Base-by-base conservation (phyloP, 2,113 vertebrate species). In the Cavia porcellus region DNA sequence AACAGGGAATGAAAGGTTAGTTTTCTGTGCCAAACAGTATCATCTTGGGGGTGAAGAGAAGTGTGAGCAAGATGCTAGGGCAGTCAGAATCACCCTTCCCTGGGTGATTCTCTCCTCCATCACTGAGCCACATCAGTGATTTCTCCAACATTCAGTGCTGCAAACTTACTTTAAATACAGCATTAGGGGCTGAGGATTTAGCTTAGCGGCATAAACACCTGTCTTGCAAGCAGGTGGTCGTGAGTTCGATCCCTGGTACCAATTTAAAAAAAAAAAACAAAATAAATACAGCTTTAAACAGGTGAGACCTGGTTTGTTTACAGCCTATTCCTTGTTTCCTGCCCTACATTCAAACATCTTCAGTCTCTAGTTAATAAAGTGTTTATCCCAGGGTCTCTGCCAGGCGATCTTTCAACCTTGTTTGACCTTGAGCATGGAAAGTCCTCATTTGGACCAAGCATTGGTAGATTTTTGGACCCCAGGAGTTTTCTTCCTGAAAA, bases 141-240 rank as follows among this genome's bases (percentile, higher is more conserved):
- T 87, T 96, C 62, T 95, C 38, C 25, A 45, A 14, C 25, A 42
- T 42, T 95, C 19, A 47, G 62, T 82, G 70, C 7, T 80, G 6
- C 45, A 72, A 84, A 82, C 19, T 93, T 45, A 74, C 83, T 86
- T 90, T 57, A n/a, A n/a, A n/a, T n/a, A n/a, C n/a, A n/a, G n/a
- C n/a, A n/a, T n/a, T n/a, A n/a, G n/a, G n/a, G n/a, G n/a, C n/a
- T n/a, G n/a, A n/a, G n/a, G n/a, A n/a, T n/a, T n/a, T n/a, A n/a
- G n/a, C n/a, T n/a, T n/a, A n/a, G n/a, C n/a, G n/a, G n/a, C n/a
- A n/a, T n/a, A n/a, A n/a, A n/a, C n/a, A n/a, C n/a, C n/a, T n/a
- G n/a, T n/a, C n/a, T n/a, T n/a, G n/a, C n/a, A n/a, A n/a, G n/a
- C n/a, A n/a, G n/a, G n/a, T n/a, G n/a, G n/a, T n/a, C n/a, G n/a